Conservation (phyloP, 1,140 invertebrate genomes). For the Bombus soroeensis region DNA sequence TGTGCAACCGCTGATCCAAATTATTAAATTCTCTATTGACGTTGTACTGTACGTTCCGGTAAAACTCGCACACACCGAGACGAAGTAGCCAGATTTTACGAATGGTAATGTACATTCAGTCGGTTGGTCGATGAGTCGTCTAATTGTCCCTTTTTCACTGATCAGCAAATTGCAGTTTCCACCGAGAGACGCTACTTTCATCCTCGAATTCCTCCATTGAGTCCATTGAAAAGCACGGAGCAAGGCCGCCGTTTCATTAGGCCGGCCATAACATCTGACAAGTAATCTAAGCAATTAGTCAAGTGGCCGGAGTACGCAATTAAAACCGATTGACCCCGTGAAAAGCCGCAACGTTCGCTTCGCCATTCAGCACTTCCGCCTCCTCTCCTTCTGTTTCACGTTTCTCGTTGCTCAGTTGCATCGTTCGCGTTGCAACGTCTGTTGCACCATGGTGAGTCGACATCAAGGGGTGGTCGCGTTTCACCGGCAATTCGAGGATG, state of each 20-base stretch:
- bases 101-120: neutral
- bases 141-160: neutral
- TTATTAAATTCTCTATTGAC: no score
- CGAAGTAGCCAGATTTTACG: no score
- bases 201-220: conserved; percentile 4
- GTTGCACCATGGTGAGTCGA: conserved; percentile 8
- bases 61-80: no score
- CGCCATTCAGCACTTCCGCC: neutral
- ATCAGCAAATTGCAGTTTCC: no score
- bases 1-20: no score
- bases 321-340: conserved; percentile 35
- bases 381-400: no score
- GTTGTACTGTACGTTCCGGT: no score
- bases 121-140: neutral
- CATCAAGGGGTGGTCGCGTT: neutral
- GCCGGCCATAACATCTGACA: conserved; percentile 23
- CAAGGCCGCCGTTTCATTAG: conserved; percentile 21
- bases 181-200: neutral
- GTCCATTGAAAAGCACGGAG: neutral
- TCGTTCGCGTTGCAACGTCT: conserved; percentile 1
- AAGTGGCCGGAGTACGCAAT: conserved; percentile 12
- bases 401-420: neutral
- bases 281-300: conserved; percentile 35
- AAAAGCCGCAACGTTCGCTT: conserved; percentile 20
- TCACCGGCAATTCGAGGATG: neutral